Percentiles rank a stretch among this genome's conserved stretches.
Evolutionary conservation across 2,797 vertebrate genomes (phyloP).

Genomic region (Mareca strepera): DNA sequence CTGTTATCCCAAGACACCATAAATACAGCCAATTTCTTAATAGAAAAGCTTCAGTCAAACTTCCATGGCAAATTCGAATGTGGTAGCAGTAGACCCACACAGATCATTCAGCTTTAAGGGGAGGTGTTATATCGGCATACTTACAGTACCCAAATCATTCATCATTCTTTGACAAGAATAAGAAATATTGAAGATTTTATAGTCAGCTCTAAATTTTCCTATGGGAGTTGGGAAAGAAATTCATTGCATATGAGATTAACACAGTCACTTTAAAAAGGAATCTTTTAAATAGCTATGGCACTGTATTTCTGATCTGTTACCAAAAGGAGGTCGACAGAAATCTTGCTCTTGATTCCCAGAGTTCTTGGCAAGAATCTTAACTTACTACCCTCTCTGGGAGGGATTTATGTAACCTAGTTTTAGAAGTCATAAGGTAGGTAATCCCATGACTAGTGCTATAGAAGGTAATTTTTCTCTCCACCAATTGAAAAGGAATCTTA

Average conservation of each 20-base stretch:
- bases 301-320: not conserved
- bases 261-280: not conserved
- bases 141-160: slow-evolving; percentile 32
- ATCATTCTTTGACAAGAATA: slow-evolving; percentile 14
- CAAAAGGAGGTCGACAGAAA: slow-evolving; percentile 6
- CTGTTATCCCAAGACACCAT: not conserved
- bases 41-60: not conserved
- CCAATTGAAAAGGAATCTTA: not conserved
- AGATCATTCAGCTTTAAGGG: not conserved
- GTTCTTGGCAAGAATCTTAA: not conserved
- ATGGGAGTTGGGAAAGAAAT: not conserved
- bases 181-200: slow-evolving; percentile 35
- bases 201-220: slow-evolving; percentile 15
- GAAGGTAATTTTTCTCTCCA: not conserved
- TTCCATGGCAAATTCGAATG: not conserved
- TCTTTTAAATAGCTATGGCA: not conserved
- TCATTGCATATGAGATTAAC: slow-evolving; percentile 27
- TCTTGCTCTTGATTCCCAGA: not conserved
- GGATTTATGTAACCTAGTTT: not conserved
- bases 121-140: not conserved
- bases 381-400: not conserved
- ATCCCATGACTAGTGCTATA: not conserved
- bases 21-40: not conserved
- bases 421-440: not conserved
- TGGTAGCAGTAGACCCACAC: not conserved